Base-by-base conservation (phyloP, 2,797 vertebrate genomes). In the Spondyliosoma cantharus region DNA sequence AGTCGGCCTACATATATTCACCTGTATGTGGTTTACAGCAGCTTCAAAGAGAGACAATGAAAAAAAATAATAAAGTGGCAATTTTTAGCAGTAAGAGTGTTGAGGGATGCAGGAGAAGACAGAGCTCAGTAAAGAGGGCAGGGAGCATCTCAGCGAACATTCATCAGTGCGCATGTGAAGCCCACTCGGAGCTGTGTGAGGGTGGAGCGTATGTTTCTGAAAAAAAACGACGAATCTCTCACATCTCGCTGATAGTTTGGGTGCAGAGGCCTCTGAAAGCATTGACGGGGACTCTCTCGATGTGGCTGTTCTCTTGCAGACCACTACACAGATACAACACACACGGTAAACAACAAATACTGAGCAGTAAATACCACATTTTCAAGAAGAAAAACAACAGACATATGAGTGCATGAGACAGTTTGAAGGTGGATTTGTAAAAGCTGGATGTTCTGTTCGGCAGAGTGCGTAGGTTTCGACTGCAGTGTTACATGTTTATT, bases 241-340 rank as follows among this genome's bases (percentile, higher is more conserved):
- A 96, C 95, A 96, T 92, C 64, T 93, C 89, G 0, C 5, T 22
- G 73, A 95, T 94, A 22, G 89, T 87, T 68, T 91, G 87, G 77
- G 77, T 91, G 87, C 93, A 94, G 86, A 95, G 93, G 81, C 95
- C 95, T 68, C 87, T 88, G 90, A 96, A 95, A 58, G 95, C 95
- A 29, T 95, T 94, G 76, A 90, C 81, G 7, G 92, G 95, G 72
- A 96, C 91, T 32, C 60, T 84, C 62, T 91, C 54, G 64, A 96
- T 91, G 89, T 91, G 59, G 76, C 73, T 91, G 92, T 96, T 95
- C 29, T 95, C 95, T 42, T 95, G 81, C 42, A 96, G 82, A 59
- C 94, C 90, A 65, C 95, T 96, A 90, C 43, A 84, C 13, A 74
- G 52, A 65, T 50, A 69, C 4, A 61, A 63, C 65, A 63, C 54